Percentiles rank a stretch among this genome's conserved stretches.
These are phyloP conservation scores for Platynereis dumerilii DNA, from an alignment of 2,888 invertebrate genomes.

Conservation along the genomic window DNA sequence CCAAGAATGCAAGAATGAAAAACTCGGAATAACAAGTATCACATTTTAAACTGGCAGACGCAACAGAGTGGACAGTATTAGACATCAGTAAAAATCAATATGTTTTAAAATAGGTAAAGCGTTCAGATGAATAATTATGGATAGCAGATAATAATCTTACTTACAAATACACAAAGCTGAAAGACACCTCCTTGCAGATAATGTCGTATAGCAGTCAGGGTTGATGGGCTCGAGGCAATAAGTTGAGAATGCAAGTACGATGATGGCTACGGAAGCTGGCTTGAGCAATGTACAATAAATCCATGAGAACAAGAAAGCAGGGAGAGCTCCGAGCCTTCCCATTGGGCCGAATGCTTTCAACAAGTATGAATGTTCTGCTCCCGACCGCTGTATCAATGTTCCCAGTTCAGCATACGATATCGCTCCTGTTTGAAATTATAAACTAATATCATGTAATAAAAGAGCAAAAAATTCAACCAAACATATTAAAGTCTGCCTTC, in stretches of 20 bases:
- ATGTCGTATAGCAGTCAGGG: conserved; percentile 33
- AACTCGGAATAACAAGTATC: too few relatives aligned
- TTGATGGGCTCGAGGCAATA: conserved; percentile 52
- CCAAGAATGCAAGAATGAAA: too few relatives aligned
- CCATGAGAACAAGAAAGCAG: conserved; percentile 76
- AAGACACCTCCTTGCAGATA: conserved; percentile 30
- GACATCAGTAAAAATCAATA: too few relatives aligned
- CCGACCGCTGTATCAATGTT: conserved; percentile 77
- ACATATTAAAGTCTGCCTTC: too few relatives aligned
- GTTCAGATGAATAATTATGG: too few relatives aligned
- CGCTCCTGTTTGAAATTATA: conserved; percentile 71
- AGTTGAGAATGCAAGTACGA: conserved; percentile 63
- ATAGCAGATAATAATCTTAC: too few relatives aligned
- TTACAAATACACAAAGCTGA: conserved; percentile 71
- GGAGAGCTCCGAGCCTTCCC: conserved; percentile 17
- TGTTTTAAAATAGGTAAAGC: too few relatives aligned
- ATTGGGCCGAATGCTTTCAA: conserved; percentile 68
- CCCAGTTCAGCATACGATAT: conserved; percentile 81
- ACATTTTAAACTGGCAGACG: too few relatives aligned
- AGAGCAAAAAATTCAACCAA: too few relatives aligned
- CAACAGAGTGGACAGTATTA: too few relatives aligned
- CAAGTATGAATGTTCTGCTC: conserved; percentile 81
- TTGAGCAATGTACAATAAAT: conserved; percentile 49
- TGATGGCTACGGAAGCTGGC: conserved; percentile 63
- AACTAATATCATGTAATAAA: too few relatives aligned